Percentiles rank a stretch among this genome's conserved stretches.
phyloP scores from a whole-genome alignment of 2,113 vertebrate genomes.

The Nanorana parkeri region DNA sequence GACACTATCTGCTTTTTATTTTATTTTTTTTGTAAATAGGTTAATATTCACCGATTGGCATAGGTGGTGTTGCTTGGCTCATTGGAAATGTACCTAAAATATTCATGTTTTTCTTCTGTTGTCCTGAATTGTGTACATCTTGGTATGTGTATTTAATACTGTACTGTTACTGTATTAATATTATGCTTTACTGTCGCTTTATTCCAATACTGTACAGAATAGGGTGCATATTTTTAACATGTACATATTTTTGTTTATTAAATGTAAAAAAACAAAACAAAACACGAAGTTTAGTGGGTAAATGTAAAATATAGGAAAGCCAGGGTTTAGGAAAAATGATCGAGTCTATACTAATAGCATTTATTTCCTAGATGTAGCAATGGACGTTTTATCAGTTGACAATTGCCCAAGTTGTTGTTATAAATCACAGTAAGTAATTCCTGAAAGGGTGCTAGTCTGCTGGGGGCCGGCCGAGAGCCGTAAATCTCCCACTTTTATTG shows the following conservation, averaged over 20 bases:
- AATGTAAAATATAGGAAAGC: neutral
- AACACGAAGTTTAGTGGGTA: neutral
- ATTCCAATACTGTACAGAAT: neutral
- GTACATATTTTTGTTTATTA: neutral
- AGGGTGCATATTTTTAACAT: neutral
- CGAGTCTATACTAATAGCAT: slow-evolving; percentile 64
- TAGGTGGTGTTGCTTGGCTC: neutral
- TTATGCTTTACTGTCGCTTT: neutral
- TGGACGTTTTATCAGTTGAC: slow-evolving; percentile 89
- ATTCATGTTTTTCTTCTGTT: neutral
- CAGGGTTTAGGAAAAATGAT: neutral
- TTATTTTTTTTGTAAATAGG: neutral
- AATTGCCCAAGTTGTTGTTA: slow-evolving; percentile 90
- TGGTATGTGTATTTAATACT: neutral
- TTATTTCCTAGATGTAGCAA: slow-evolving; percentile 72
- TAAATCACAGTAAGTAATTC: slow-evolving; percentile 99
- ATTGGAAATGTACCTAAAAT: neutral
- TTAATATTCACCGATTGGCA: neutral
- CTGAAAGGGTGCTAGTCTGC: slow-evolving; percentile 97
- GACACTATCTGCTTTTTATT: neutral
- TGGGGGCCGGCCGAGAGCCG: slow-evolving; percentile 93
- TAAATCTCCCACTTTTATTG: slow-evolving; percentile 99
- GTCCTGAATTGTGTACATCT: neutral
- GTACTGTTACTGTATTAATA: neutral
- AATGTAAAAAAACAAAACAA: neutral